A percentile compares a stretch with the other conserved stretches of the same genome.
phyloP scores from a whole-genome alignment of 2,113 vertebrate genomes.

The Hemiprocne comata region DNA sequence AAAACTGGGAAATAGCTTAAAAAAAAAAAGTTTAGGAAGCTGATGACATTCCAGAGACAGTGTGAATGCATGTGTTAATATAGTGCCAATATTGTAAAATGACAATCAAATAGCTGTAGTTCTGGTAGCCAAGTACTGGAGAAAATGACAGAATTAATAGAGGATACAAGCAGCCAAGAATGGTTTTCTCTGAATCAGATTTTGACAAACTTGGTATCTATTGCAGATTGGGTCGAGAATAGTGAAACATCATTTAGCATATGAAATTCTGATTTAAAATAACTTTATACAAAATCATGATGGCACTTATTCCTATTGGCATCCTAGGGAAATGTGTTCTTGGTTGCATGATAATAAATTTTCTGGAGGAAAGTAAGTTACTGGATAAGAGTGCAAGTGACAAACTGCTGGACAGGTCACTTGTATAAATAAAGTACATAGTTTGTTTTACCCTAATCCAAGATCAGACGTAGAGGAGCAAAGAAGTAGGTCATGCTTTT shows the following conservation, averaged over 20 bases:
- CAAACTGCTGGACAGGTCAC: not conserved
- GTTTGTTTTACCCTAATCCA: not conserved
- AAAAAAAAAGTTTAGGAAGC: not conserved
- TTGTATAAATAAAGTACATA: not conserved
- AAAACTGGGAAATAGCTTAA: not conserved
- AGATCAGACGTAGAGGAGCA: not conserved
- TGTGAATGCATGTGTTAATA: not conserved
- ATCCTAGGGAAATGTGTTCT: not conserved
- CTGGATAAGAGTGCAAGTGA: not conserved
- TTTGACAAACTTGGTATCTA: not conserved
- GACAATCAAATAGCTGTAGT: not conserved
- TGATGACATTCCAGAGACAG: not conserved
- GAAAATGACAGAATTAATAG: not conserved
- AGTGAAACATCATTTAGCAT: not conserved
- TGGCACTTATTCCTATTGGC: not conserved
- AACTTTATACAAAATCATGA: not conserved
- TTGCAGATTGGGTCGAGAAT: not conserved
- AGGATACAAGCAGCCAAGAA: not conserved
- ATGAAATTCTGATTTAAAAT: slow-evolving; percentile 11
- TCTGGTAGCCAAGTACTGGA: not conserved
- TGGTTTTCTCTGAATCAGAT: not conserved
- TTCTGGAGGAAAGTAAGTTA: not conserved
- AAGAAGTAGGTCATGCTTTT: not conserved
- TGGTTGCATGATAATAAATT: not conserved
- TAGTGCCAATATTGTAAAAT: not conserved